A percentile compares a stretch with the other conserved stretches of the same genome.
These are phyloP conservation scores for Platichthys stellatus DNA, from an alignment of 2,113 vertebrate species.

Conservation along the genomic window DNA sequence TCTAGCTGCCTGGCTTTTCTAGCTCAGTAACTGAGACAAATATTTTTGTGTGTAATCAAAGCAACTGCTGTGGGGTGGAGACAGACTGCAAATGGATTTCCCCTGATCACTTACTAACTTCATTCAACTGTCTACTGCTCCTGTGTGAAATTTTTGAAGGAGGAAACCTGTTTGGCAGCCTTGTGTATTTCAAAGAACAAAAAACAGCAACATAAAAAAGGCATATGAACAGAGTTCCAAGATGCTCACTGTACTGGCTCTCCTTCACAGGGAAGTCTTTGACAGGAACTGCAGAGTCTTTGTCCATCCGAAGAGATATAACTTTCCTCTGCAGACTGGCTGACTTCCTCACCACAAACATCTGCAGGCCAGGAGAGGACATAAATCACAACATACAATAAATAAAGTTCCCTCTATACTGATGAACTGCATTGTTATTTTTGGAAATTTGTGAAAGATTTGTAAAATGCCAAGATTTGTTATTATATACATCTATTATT, in stretches of 20 bases:
- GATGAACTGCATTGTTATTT: not conserved
- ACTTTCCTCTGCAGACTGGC: slow-evolving; percentile 90
- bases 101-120: not conserved
- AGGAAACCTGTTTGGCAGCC: not conserved
- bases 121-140: not conserved
- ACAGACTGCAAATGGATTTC: not conserved
- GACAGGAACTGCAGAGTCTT: slow-evolving; percentile 78
- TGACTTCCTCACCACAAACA: slow-evolving; percentile 91
- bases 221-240: not conserved
- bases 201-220: not conserved
- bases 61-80: not conserved
- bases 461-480: no score
- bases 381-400: not conserved
- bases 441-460: not conserved
- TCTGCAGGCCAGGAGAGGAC: slow-evolving; percentile 72
- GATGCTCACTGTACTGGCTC: slow-evolving; percentile 91
- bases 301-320: slow-evolving; percentile 87
- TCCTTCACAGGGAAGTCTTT: slow-evolving; percentile 92
- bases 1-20: not conserved
- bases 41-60: not conserved
- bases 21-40: not conserved
- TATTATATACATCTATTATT: no score
- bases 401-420: not conserved
- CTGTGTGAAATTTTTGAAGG: not conserved
- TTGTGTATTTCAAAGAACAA: not conserved